Evolutionary conservation across 2,797 vertebrate species (phyloP), one percentile per base, ranked within the genome.

Genomic region (Crypturellus tataupa): DNA sequence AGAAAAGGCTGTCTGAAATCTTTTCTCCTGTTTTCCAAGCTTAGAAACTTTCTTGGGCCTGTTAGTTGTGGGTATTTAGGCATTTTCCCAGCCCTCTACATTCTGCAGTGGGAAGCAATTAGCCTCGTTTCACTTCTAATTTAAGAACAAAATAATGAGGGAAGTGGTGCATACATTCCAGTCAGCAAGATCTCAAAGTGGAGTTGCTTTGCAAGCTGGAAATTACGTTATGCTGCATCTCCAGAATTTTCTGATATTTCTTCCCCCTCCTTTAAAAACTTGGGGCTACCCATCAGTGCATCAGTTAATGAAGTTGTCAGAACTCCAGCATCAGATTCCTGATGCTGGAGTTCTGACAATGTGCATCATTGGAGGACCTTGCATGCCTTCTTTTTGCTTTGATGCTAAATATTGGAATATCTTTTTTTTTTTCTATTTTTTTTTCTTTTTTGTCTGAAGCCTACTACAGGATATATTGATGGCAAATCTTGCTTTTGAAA

Each of bases 161-260:
- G 51, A 87, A 17, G 19, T 10, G 2, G 33, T 0, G 17, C 4
- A 11, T 9, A 0, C 1, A 1, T n/a, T 40, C 21, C 16, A 27
- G 35, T 70, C 20, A 23, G 72, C n/a, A 12, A 47, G 51, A 5
- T 33, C 35, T 31, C 37, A 4, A 25, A 1, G 14, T 13, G 12
- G 47, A n/a, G n/a, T 23, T 75, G 58, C 73, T 25, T 25, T 63
- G 33, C 9, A 23, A 29, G 15, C 31, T 0, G 59, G 6, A 11
- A 39, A 9, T 63, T 7, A 6, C 5, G 5, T 19, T 31, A 12
- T 25, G 0, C 44, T 23, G 70, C 59, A 46, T 20, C 59, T 42
- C 75, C 51, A 20, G 63, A 44, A 24, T 46, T 68, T 44, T 68
- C 8, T 9, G n/a, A 5, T 39, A 47, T 55, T 44, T 42, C 14